phyloP scores from a whole-genome alignment of 2,113 vertebrate species.

The Sisor rabdophorus region DNA sequence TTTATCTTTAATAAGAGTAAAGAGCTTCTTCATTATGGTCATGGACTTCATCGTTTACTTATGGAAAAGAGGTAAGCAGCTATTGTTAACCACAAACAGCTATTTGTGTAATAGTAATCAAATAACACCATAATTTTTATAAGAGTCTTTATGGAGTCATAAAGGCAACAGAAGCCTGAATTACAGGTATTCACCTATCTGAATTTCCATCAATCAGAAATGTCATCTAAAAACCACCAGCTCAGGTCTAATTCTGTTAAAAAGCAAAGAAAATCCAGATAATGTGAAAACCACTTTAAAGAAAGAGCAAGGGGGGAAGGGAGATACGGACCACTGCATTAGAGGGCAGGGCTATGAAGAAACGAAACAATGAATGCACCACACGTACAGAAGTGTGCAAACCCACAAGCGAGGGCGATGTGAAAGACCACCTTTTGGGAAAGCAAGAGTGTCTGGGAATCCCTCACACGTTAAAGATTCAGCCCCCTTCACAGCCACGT shows the following conservation, averaged over 20 bases:
- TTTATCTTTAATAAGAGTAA: neutral
- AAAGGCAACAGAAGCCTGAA: neutral
- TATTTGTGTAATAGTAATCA: no score
- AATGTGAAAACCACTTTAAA: conserved; percentile 12
- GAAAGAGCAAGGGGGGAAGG: conserved; percentile 1
- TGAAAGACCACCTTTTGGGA: conserved; percentile 28
- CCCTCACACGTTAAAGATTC: conserved; percentile 31
- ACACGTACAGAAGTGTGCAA: conserved; percentile 18
- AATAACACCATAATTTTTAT: no score
- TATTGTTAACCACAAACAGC: neutral
- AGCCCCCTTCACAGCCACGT: conserved; percentile 23
- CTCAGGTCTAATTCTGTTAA: neutral
- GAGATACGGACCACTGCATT: neutral
- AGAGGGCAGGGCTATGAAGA: conserved; percentile 8
- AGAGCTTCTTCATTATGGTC: neutral
- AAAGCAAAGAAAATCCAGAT: conserved; percentile 13
- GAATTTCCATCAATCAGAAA: conserved; percentile 42
- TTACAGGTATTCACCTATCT: neutral
- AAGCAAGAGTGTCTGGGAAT: conserved; percentile 34
- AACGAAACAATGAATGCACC: conserved; percentile 5
- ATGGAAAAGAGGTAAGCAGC: neutral
- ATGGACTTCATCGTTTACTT: neutral
- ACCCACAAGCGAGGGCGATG: conserved; percentile 24
- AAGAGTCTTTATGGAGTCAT: no score
- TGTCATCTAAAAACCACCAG: conserved; percentile 35